Evolutionary conservation across 64 coral and sea anemone species (phyloP).

Genomic region (Montipora efflorescens): DNA sequence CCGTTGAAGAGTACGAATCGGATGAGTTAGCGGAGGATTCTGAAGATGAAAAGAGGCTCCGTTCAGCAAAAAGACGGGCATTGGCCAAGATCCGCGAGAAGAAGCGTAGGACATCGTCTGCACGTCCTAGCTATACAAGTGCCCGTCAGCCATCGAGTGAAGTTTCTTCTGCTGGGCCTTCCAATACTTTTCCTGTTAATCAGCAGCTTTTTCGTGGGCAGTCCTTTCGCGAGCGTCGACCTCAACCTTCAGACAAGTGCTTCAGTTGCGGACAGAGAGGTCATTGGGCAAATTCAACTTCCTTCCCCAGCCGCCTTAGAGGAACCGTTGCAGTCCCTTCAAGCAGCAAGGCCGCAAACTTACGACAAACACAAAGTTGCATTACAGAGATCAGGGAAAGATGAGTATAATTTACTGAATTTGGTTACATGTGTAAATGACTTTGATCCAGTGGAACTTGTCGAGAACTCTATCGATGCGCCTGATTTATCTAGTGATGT

Average conservation of each 20-base stretch:
- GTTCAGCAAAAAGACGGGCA: slow-evolving; percentile 44
- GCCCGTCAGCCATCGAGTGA: slow-evolving; percentile 16
- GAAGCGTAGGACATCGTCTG: slow-evolving; percentile 29
- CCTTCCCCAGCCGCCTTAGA: slow-evolving; percentile 33
- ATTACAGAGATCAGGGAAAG: slow-evolving; percentile 37
- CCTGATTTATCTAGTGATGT: slow-evolving; percentile 19
- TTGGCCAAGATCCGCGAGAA: slow-evolving; percentile 53
- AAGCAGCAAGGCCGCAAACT: slow-evolving; percentile 14
- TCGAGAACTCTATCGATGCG: background rate
- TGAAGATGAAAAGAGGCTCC: slow-evolving; percentile 60
- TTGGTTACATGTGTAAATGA: slow-evolving; percentile 43
- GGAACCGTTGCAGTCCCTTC: slow-evolving; percentile 29
- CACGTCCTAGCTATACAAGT: slow-evolving; percentile 10
- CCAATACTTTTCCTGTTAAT: slow-evolving; percentile 39
- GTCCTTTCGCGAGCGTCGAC: slow-evolving; percentile 54
- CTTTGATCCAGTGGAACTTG: slow-evolving; percentile 40
- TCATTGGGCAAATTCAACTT: slow-evolving; percentile 34
- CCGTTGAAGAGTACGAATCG: slow-evolving; percentile 60
- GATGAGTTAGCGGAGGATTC: slow-evolving; percentile 62
- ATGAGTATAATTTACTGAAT: slow-evolving; percentile 72
- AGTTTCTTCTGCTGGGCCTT: slow-evolving; percentile 16
- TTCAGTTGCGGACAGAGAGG: slow-evolving; percentile 59
- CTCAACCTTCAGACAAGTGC: slow-evolving; percentile 67
- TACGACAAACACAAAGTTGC: background rate
- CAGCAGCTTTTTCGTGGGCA: slow-evolving; percentile 30